These are phyloP conservation scores for Diprion similis DNA, from an alignment of 1,140 invertebrate genomes.

Conservation along the genomic window DNA sequence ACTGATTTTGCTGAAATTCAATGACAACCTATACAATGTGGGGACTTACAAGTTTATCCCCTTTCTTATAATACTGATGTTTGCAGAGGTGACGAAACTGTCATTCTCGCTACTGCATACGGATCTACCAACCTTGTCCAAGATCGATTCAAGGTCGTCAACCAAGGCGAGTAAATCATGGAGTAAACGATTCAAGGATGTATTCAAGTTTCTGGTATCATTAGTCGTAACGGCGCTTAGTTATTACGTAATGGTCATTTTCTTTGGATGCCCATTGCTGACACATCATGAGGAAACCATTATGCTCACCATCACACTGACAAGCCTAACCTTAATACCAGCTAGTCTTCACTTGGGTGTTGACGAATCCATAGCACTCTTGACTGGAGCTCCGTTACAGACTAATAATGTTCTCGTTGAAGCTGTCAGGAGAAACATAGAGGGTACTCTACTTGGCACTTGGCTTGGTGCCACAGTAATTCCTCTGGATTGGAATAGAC, in stretches of 20 bases:
- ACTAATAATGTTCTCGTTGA: conserved; percentile 62
- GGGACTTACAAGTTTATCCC: conserved; percentile 53
- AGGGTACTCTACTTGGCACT: conserved; percentile 76
- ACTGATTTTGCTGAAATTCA: conserved; percentile 49
- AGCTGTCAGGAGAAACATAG: conserved; percentile 67
- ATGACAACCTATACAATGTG: conserved; percentile 51
- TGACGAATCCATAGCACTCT: conserved; percentile 62
- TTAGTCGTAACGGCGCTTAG: conserved; percentile 47
- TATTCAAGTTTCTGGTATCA: conserved; percentile 49
- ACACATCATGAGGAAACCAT: conserved; percentile 74
- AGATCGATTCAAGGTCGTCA: conserved; percentile 29
- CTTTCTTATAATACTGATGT: conserved; percentile 51
- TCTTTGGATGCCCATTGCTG: conserved; percentile 79
- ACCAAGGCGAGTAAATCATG: conserved; percentile 42
- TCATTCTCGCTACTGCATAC: conserved; percentile 46
- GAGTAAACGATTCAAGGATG: conserved; percentile 41
- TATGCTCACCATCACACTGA: conserved; percentile 72
- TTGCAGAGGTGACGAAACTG: conserved; percentile 53
- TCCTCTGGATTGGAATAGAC: conserved; percentile 90
- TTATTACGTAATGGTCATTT: conserved; percentile 69
- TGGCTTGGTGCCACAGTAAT: conserved; percentile 89
- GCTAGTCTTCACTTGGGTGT: conserved; percentile 68
- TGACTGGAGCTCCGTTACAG: conserved; percentile 60
- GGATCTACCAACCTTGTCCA: conserved; percentile 35
- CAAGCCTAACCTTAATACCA: conserved; percentile 72